Conservation (phyloP, 2,113 vertebrate genomes). For the Aleadryas rufinucha region DNA sequence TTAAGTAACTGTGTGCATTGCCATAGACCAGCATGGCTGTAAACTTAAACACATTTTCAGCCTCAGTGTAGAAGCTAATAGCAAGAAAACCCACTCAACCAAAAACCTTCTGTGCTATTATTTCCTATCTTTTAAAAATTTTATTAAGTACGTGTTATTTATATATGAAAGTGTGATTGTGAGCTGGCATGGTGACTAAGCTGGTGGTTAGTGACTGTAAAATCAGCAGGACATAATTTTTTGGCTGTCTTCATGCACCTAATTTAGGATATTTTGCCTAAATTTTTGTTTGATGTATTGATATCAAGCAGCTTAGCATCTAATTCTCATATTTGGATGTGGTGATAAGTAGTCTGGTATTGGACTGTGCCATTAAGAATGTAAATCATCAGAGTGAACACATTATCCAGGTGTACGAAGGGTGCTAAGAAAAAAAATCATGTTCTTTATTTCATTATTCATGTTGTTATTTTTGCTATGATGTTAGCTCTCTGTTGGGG, state of each 20-base stretch:
- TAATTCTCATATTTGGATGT: not conserved
- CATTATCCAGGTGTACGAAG: accelerated
- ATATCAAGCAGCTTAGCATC: not conserved
- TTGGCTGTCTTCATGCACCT: not conserved
- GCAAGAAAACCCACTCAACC: not conserved
- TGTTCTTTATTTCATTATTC: not conserved
- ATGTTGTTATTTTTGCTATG: not conserved
- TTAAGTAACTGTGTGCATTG: not conserved
- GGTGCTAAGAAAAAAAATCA: not conserved
- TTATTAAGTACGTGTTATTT: not conserved
- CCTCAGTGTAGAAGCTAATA: not conserved
- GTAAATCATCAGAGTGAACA: not conserved
- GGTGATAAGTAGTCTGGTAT: not conserved
- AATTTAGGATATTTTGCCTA: not conserved
- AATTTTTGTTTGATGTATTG: not conserved
- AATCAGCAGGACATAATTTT: not conserved
- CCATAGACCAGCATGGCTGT: not conserved
- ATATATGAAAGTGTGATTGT: not conserved
- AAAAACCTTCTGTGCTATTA: not conserved
- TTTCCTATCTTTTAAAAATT: not conserved
- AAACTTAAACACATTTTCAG: not conserved
- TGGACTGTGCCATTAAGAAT: not conserved
- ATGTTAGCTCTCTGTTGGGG: not conserved
- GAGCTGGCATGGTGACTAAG: not conserved
- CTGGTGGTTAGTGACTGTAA: not conserved